Base-by-base conservation (phyloP, 2,797 vertebrate species). In the Leptodactylus fallax region DNA sequence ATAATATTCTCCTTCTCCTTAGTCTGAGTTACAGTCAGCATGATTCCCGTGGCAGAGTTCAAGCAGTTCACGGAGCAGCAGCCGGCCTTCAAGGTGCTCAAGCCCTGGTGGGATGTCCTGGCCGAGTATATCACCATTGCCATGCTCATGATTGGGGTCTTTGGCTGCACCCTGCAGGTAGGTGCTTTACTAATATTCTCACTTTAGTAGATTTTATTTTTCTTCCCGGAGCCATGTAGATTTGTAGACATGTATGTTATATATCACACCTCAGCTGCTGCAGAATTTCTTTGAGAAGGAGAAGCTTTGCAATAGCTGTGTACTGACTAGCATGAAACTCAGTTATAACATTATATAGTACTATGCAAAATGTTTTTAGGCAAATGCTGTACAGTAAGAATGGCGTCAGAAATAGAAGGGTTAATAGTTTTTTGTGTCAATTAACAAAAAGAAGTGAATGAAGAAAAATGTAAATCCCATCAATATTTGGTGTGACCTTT, bases 71-170 rank as follows among this genome's bases (percentile, higher is more conserved):
- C 94, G 0, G 97, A 97, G 81, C 96, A 95, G 88, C 96, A 96
- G 92, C 92, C 96, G 0, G 95, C 96, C 79, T 96, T 96, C 88
- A 96, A 97, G 87, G 95, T 98, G 79, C 95, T 98, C 83, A 98
- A 98, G 80, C 97, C 97, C 0, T 98, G 97, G 97, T 98, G 97
- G 97, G 97, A 98, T 8, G 97, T 98, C 56, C 95, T 98, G 92
- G 95, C 97, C 0, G 97, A 98, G 91, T 98, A 98, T 90, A 92
- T 98, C 87, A 97, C 97, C 0, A 82, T 97, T 13, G 95, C 95
- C 51, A 98, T 98, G 97, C 94, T 98, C 45, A 98, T 98, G 97
- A 96, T 98, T 0, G 97, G 97, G 27, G 96, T 98, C 87, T 98
- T 98, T 49, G 96, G 97, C 47, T 98, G 97, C 92, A 98, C 97